A percentile compares a stretch with the other conserved stretches of the same genome.
Evolutionary conservation across 1,140 invertebrate species (phyloP).

Genomic region (Drosophila malerkotliana): DNA sequence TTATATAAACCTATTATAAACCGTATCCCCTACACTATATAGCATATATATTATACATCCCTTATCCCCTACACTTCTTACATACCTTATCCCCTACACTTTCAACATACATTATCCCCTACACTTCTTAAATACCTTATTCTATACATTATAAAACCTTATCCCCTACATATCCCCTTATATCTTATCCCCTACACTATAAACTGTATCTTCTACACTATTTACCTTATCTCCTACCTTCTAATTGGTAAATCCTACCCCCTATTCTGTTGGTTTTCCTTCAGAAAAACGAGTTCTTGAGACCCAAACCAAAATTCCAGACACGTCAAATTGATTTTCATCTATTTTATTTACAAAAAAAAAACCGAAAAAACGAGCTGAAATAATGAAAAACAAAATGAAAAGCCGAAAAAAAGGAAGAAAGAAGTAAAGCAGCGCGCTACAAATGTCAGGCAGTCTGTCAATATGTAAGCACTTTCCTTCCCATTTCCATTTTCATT

Average conservation of each 20-base stretch:
- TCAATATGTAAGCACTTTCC: constrained; percentile 21
- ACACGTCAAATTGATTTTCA: constrained; percentile 81
- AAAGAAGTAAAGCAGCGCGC: constrained; percentile 58
- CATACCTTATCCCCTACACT: no score
- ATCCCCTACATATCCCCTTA: no score
- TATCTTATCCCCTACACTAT: no score
- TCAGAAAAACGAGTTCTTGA: constrained; percentile 72
- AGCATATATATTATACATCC: no score
- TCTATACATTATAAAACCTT: no score
- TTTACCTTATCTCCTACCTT: no score
- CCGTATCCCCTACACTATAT: no score
- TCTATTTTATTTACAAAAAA: constrained; percentile 72
- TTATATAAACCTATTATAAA: no score
- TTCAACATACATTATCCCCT: no score
- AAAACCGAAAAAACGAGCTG: not conserved
- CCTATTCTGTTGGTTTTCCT: constrained; percentile 15
- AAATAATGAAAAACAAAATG: not conserved
- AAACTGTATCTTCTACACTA: not conserved
- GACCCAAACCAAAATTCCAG: constrained; percentile 75
- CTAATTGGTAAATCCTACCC: no score
- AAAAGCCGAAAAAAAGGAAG: constrained; percentile 28
- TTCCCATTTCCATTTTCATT: constrained; percentile 24
- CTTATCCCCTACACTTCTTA: no score
- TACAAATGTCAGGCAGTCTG: constrained; percentile 59
- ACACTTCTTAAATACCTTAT: no score